These are phyloP conservation scores for Propsilocerus akamusi DNA, from an alignment of 1,140 invertebrate genomes.

Conservation along the genomic window DNA sequence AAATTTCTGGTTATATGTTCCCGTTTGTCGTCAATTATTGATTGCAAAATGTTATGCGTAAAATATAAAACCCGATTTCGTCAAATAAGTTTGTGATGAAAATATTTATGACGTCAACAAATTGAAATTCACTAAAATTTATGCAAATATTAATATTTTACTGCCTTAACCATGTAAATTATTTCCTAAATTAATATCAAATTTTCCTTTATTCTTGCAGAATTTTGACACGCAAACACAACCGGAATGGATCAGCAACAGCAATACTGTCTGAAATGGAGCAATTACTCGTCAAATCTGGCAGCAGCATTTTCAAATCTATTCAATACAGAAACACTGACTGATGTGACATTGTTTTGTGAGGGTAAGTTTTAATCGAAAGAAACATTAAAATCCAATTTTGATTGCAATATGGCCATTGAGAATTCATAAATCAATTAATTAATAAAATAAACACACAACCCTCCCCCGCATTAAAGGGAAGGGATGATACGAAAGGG, in stretches of 20 bases:
- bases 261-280: slow-evolving; percentile 82
- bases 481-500: too few relatives aligned
- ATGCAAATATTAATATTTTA: too few relatives aligned
- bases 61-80: too few relatives aligned
- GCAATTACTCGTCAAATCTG: slow-evolving; percentile 75
- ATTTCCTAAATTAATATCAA: too few relatives aligned
- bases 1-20: too few relatives aligned
- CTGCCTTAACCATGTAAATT: neutral
- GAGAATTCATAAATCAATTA: slow-evolving; percentile 4
- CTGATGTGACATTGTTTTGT: slow-evolving; percentile 77
- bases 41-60: too few relatives aligned
- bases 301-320: slow-evolving; percentile 72
- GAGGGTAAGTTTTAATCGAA: slow-evolving; percentile 58
- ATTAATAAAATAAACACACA: neutral
- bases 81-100: too few relatives aligned
- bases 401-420: neutral
- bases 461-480: neutral
- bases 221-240: slow-evolving; percentile 19
- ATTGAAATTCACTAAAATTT: too few relatives aligned
- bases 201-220: too few relatives aligned
- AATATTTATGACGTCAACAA: too few relatives aligned
- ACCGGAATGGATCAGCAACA: slow-evolving; percentile 70
- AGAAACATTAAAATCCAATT: neutral
- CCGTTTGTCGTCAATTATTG: too few relatives aligned
- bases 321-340: slow-evolving; percentile 75